Base-by-base conservation (phyloP, 1,140 invertebrate species). In the Rhizoglyphus robini region DNA sequence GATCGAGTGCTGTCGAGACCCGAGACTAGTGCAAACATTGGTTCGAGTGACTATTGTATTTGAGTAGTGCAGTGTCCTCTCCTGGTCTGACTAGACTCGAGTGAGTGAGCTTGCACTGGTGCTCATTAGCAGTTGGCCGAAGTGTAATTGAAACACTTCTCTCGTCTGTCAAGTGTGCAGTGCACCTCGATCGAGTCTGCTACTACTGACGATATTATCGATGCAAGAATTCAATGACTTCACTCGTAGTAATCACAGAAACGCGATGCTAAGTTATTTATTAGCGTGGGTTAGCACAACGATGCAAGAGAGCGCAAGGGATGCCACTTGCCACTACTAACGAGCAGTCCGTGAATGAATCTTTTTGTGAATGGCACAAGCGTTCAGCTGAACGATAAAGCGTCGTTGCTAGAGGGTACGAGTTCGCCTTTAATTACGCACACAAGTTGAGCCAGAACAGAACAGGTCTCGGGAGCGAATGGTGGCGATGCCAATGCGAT, bases 221-320 rank as follows among this genome's bases (percentile, higher is more conserved):
- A 25, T 54, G 23, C 51, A 27, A 25, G 51, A 54, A 25, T 25
- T 27, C 51, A 32, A 54, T 32, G 51, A 32, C 51, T 54, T 18
- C 18, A 32, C 8, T 8, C 51, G 31, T 25, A 54, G 51, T 8
- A 5, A 54, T 20, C 51, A 54, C 15, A 8, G 51, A 54, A 54
- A 54, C 23, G 51, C 20, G 51, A 54, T 54, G 51, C 51, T 54
- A 54, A 54, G 51, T 54, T 54, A 54, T 54, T 54, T 54, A 54
- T 54, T 54, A 54, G 51, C 51, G 51, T 54, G 51, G 51, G 51
- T 54, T 54, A 54, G 51, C 51, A 32, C 15, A 23, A 15, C 41
- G 41, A 41, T 41, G 51, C 51, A 5, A 54, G 51, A 25, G 20
- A 54, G 51, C 8, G 8, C 31, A 54, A 54, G 31, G 23, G 51